Conservation (phyloP, 2,888 invertebrate species). For the Celastrina argiolus region DNA sequence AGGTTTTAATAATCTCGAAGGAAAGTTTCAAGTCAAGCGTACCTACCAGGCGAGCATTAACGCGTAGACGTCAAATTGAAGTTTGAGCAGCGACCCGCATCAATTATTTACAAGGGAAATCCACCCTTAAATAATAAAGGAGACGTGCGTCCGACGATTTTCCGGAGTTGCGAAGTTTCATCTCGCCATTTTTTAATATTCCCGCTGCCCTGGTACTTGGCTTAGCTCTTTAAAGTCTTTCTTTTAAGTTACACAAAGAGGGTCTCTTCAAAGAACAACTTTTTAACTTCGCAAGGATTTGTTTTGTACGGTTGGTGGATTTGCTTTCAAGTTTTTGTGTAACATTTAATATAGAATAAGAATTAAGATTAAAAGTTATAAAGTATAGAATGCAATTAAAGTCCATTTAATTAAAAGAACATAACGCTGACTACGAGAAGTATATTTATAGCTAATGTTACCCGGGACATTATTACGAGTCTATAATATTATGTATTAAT, state of each 20-base stretch:
- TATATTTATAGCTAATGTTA: no score
- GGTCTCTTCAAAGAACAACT: slow-evolving; percentile 10
- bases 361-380: not conserved
- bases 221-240: slow-evolving; percentile 31
- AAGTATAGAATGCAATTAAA: no score
- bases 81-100: slow-evolving; percentile 58
- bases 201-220: slow-evolving; percentile 45
- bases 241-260: slow-evolving; percentile 33
- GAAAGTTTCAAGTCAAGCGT: slow-evolving; percentile 45
- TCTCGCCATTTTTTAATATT: slow-evolving; percentile 54
- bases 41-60: slow-evolving; percentile 45
- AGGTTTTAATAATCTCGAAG: slow-evolving; percentile 32
- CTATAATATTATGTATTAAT: no score
- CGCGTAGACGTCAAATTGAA: slow-evolving; percentile 54
- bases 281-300: slow-evolving; percentile 19
- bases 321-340: not conserved
- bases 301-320: slow-evolving; percentile 22
- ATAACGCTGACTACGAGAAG: no score
- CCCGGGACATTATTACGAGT: no score
- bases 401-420: no score
- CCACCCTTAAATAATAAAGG: slow-evolving; percentile 67
- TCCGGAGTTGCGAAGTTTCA: slow-evolving; percentile 47
- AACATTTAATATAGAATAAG: not conserved
- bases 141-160: slow-evolving; percentile 51
- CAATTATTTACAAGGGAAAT: slow-evolving; percentile 62